Evolutionary conservation across 2,797 vertebrate species (phyloP), one percentile per base, ranked within the genome.

Genomic region (Aldrovandia affinis): DNA sequence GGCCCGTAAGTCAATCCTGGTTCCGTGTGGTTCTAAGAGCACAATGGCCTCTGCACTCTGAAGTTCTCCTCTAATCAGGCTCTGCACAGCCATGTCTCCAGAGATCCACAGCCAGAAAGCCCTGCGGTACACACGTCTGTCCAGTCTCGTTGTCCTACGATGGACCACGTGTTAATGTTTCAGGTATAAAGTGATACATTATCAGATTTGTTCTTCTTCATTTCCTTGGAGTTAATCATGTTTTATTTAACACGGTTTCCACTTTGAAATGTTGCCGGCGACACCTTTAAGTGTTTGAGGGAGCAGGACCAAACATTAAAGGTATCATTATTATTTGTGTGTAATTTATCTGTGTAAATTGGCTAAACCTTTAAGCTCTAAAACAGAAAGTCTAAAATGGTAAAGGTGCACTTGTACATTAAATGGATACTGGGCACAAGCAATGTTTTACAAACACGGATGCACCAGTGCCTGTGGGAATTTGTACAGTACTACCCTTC

Each of bases 181-280:
- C 39, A 44, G 18, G 9, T 42, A 22, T 75, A 44, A 44, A 42
- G 20, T 75, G 36, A 20, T n/a, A 65, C 63, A 33, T 65, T 18
- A 36, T 70, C 65, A 36, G 65, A 33, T 70, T 10, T 2, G 9
- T 65, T 33, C 1, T 70, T 70, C 33, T 70, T 36, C 36, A 73
- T 42, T 15, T 73, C 63, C 28, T 14, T 1, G 10, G 36, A 39
- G 36, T 73, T 73, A 39, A 73, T 75, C 70, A 25, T 5, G 5
- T 14, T 70, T 42, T 75, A 44, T 75, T 42, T 75, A 42, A 75
- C 70, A 73, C 8, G 36, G 36, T 42, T 22, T 3, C 18, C 39
- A 25, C 25, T 18, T 42, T 75, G 1, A 75, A 44, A 75, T 75
- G 70, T 75, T 75, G 70, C 70, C 70, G 70, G 70, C 70, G 12